phyloP scores from a whole-genome alignment of 2,113 vertebrate species.

The Saccopteryx bilineata region DNA sequence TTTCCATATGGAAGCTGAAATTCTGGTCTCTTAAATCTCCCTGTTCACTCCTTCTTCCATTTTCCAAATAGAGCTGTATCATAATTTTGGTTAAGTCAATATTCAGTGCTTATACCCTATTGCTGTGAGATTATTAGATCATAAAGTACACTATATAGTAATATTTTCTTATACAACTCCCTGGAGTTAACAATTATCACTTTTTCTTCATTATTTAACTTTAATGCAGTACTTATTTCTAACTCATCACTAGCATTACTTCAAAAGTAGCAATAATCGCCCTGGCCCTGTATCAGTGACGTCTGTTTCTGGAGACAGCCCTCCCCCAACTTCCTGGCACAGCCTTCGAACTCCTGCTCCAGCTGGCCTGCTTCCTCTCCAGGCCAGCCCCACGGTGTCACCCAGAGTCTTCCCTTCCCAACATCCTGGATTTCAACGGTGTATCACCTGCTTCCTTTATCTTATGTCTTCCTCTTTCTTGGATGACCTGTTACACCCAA shows the following conservation, averaged over 20 bases:
- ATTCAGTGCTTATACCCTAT: background rate
- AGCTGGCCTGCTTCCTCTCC: background rate
- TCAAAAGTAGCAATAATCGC: background rate
- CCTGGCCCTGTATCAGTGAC: background rate
- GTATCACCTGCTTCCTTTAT: background rate
- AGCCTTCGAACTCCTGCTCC: background rate
- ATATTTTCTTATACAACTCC: background rate
- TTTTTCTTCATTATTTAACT: background rate
- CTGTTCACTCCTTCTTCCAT: too few species aligned
- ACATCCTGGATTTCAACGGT: background rate
- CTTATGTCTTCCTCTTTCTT: background rate
- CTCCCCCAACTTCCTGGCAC: background rate
- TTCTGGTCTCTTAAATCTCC: background rate
- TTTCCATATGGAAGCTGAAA: background rate
- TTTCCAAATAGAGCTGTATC: background rate
- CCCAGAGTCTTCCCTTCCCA: background rate
- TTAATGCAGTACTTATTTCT: background rate
- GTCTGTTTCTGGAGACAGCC: background rate
- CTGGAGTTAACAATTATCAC: background rate
- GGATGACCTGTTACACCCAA: background rate
- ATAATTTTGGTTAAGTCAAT: background rate
- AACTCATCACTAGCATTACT: background rate
- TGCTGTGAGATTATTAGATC: background rate
- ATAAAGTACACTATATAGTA: background rate
- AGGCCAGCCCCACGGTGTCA: background rate